Evolutionary conservation across 2,113 vertebrate species (phyloP).

Genomic region (Coptodon rendalli): DNA sequence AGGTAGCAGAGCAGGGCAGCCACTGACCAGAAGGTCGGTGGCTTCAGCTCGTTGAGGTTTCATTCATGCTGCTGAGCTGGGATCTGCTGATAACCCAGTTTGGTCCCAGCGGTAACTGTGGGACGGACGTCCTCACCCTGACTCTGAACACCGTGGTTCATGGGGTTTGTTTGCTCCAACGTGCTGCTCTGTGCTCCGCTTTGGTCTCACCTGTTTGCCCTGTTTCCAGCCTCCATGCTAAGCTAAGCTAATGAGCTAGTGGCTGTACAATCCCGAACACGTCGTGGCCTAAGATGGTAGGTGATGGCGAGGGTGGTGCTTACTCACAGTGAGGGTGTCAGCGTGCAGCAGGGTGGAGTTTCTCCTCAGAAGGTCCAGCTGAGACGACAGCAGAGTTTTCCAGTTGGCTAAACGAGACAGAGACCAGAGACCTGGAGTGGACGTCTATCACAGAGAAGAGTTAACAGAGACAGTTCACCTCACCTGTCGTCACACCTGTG

Average conservation of each 20-base stretch:
- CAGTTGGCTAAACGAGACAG: slow-evolving; percentile 30
- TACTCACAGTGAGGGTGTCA: slow-evolving; percentile 49
- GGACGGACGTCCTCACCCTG: neutral
- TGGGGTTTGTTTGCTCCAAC: neutral
- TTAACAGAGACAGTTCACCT: neutral
- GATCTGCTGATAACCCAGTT: neutral
- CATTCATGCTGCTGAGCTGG: neutral
- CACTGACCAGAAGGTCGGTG: neutral
- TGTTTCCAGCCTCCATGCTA: neutral
- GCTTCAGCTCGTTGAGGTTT: neutral
- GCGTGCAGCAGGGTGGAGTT: slow-evolving; percentile 55
- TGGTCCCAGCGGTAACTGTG: neutral
- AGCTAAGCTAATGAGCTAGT: neutral
- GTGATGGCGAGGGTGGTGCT: neutral
- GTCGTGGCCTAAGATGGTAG: accelerated
- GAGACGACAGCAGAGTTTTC: slow-evolving; percentile 41
- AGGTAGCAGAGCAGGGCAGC: neutral
- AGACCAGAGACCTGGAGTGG: neutral
- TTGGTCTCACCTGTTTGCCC: neutral
- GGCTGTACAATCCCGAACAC: neutral
- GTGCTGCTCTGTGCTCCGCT: neutral
- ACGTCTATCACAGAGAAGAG: neutral
- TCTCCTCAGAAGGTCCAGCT: slow-evolving; percentile 50
- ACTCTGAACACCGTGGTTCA: neutral
- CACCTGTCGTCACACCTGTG: slow-evolving; percentile 16